Evolutionary conservation across 2,797 vertebrate genomes (phyloP), one percentile per base, ranked within the genome.

Genomic region (Oceanodroma leucorhoa): DNA sequence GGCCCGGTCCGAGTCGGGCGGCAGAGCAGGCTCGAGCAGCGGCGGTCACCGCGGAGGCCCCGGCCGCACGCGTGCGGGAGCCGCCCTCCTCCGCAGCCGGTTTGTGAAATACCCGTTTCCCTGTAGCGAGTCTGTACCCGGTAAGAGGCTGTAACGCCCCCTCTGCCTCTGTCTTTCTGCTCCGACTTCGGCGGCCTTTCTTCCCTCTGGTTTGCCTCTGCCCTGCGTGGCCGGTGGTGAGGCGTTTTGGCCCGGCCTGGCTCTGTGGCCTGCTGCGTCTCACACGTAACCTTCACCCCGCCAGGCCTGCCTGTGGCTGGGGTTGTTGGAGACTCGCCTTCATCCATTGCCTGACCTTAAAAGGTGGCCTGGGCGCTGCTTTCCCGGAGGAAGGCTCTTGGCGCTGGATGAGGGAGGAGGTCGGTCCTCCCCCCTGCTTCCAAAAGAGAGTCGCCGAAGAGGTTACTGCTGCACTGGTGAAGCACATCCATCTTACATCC

Each of bases 211-310:
- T 8, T 38, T 2, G 23, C 26, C 23, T 6, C 21, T 0, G 18
- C 32, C 11, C 32, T 6, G 40, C 5, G 40, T 40, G 5, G 54
- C 27, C 11, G 6, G 17, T 8, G 13, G 20, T 6, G 58, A 0
- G 29, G 26, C 6, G 5, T 5, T 5, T 2, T 5, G 32, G 57
- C 48, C 18, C 6, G 29, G 57, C 27, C 55, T 7, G 36, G 62
- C 55, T 16, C 48, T 8, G 45, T 19, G 66, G 23, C 26, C 66
- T 20, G 71, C 61, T 8, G 38, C 38, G 9, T 15, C 48, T 16
- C 54, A 2, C 62, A 2, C 3, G 9, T 4, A 30, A 0, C 54
- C 26, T 6, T 7, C 30, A 0, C n/a, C 54, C 45, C 15, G 11
- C 43, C 17, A 1, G 70, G 57, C 67, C 71, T 16, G 75, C 36